These are phyloP conservation scores for Neoarius graeffei DNA, from an alignment of 2,113 vertebrate species.

Conservation along the genomic window DNA sequence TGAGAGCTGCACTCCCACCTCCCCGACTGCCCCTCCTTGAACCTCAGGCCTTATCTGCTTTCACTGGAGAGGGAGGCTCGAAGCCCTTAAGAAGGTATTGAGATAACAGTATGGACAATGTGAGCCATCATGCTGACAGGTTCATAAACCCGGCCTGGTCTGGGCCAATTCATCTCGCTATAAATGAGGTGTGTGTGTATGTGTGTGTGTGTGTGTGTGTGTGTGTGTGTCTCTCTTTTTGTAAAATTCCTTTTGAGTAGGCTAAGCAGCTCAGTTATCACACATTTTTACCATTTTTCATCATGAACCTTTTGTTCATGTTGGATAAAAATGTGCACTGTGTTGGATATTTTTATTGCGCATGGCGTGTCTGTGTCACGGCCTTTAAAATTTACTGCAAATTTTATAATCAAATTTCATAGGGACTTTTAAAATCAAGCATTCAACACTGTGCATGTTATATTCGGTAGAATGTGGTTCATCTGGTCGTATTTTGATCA, in stretches of 20 bases:
- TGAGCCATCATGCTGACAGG: constrained; percentile 59
- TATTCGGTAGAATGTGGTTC: background rate
- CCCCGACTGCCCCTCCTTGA: constrained; percentile 57
- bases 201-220: constrained; percentile 15
- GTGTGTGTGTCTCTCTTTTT: constrained; percentile 1
- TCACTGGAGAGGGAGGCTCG: constrained; percentile 79
- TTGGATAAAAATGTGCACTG: background rate
- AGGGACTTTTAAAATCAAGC: constrained; percentile 43
- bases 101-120: constrained; percentile 67
- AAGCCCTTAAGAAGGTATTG: constrained; percentile 67
- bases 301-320: background rate
- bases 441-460: constrained; percentile 7
- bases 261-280: background rate
- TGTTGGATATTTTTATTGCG: constrained; percentile 10
- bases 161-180: constrained; percentile 48
- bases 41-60: constrained; percentile 77
- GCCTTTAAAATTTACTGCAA: constrained; percentile 4
- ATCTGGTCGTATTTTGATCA: constrained; percentile 17
- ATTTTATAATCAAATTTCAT: constrained; percentile 12
- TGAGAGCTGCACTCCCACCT: constrained; percentile 35
- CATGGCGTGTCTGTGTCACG: background rate
- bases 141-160: constrained; percentile 47
- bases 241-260: constrained; percentile 11
- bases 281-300: background rate
- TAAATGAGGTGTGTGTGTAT: constrained; percentile 36